Evolutionary conservation across 2,113 vertebrate genomes (phyloP).

Genomic region (Caloenas nicobarica): DNA sequence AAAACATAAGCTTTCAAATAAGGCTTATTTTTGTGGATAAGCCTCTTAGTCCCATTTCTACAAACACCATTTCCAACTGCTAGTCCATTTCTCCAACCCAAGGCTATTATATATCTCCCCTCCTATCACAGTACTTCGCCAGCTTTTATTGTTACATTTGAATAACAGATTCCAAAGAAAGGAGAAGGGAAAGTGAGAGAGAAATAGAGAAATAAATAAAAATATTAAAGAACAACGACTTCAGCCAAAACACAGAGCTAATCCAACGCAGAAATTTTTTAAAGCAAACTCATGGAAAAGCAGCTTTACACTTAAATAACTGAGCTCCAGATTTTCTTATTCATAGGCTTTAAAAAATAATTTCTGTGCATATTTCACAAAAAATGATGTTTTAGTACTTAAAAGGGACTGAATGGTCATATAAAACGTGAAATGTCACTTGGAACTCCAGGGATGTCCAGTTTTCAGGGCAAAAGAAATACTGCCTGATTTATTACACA

Average conservation of each 20-base stretch:
- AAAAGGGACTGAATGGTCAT: slow-evolving; percentile 24
- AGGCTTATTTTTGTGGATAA: slow-evolving; percentile 21
- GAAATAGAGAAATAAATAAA: neutral
- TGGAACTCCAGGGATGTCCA: slow-evolving; percentile 63
- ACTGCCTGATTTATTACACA: slow-evolving; percentile 67
- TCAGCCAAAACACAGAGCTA: neutral
- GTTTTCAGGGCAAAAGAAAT: slow-evolving; percentile 61
- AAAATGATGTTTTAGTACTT: slow-evolving; percentile 54
- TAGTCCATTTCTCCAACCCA: neutral
- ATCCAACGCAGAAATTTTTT: neutral
- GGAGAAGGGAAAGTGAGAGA: neutral
- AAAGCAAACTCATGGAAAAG: neutral
- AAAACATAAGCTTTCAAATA: slow-evolving; percentile 4
- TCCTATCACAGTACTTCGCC: neutral
- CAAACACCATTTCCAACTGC: neutral
- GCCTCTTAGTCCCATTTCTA: neutral
- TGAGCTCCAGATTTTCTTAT: neutral
- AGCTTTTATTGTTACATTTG: neutral
- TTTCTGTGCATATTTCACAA: slow-evolving; percentile 26
- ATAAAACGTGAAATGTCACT: slow-evolving; percentile 73
- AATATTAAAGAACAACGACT: neutral
- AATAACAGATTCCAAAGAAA: neutral
- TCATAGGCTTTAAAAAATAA: neutral
- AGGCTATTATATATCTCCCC: neutral
- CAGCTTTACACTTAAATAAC: neutral